Conservation (phyloP, 2,888 invertebrate genomes). For the Iselma pallidipennis region DNA sequence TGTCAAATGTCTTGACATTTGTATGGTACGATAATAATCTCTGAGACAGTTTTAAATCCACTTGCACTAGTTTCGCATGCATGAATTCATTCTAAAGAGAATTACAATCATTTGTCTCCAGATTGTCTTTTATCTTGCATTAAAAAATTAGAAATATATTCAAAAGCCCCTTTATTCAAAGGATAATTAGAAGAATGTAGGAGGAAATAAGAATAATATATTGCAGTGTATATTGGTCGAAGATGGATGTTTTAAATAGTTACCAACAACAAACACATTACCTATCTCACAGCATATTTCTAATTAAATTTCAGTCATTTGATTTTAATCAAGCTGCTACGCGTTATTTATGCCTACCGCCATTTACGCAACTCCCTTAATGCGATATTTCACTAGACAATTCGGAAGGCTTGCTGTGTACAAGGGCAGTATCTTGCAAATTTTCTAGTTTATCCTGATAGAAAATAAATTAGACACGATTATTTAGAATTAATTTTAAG, state of each 20-base stretch:
- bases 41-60: slow-evolving; percentile 40
- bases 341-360: slow-evolving; percentile 16
- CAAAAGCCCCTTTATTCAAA: too few species aligned
- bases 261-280: not conserved
- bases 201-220: slow-evolving; percentile 21
- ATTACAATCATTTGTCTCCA: slow-evolving; percentile 37
- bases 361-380: slow-evolving; percentile 3
- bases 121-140: slow-evolving; percentile 26
- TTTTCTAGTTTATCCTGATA: not conserved
- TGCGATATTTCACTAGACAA: not conserved
- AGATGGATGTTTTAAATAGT: not conserved
- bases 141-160: too few species aligned
- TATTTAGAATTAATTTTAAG: not conserved
- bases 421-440: not conserved
- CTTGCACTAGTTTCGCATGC: slow-evolving; percentile 38
- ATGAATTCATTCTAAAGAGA: slow-evolving; percentile 34
- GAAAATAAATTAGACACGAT: not conserved
- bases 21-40: slow-evolving; percentile 46
- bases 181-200: too few species aligned
- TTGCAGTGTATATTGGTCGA: slow-evolving; percentile 11
- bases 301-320: slow-evolving; percentile 23
- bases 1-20: slow-evolving; percentile 46
- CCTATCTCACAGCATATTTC: slow-evolving; percentile 4
- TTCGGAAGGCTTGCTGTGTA: slow-evolving; percentile 1
- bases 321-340: slow-evolving; percentile 20